These are phyloP conservation scores for Heterodera filipjevi DNA, from an alignment of 2,888 invertebrate species.

Conservation along the genomic window DNA sequence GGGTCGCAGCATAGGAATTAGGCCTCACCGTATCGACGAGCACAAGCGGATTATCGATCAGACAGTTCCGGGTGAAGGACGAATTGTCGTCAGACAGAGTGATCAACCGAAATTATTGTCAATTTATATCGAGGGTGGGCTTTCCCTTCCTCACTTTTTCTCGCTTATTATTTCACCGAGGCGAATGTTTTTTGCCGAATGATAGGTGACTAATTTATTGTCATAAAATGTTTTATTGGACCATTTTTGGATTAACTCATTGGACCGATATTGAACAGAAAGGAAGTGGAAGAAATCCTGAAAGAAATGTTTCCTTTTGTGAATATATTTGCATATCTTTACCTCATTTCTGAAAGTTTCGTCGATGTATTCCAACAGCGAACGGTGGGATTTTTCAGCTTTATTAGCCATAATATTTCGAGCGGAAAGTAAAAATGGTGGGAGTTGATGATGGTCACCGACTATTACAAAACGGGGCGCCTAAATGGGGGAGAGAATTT, in stretches of 20 bases:
- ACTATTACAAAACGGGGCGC: constrained; percentile 52
- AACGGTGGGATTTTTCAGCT: background rate
- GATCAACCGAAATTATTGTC: background rate
- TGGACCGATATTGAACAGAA: constrained; percentile 57
- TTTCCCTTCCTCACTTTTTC: background rate
- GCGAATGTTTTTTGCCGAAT: constrained; percentile 1
- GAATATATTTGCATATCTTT: background rate
- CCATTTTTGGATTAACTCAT: constrained; percentile 57
- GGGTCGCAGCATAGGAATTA: too few relatives aligned
- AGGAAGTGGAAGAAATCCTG: constrained; percentile 45
- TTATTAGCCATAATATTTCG: background rate
- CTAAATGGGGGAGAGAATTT: constrained; percentile 27
- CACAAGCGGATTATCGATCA: constrained; percentile 41
- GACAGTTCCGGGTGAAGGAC: background rate
- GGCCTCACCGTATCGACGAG: constrained; percentile 41
- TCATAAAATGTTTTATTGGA: constrained; percentile 57
- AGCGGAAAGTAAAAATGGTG: constrained; percentile 40
- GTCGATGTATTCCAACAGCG: constrained; percentile 38
- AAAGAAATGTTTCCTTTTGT: background rate
- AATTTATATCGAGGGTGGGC: background rate
- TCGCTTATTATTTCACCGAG: constrained; percentile 7
- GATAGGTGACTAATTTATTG: constrained; percentile 37
- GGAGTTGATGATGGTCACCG: constrained; percentile 59
- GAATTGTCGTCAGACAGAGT: background rate
- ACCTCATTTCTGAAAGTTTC: constrained; percentile 34